Percentiles rank a stretch among this genome's conserved stretches.
Conservation (phyloP, 2,797 vertebrate genomes). For the Mus spretus region DNA sequence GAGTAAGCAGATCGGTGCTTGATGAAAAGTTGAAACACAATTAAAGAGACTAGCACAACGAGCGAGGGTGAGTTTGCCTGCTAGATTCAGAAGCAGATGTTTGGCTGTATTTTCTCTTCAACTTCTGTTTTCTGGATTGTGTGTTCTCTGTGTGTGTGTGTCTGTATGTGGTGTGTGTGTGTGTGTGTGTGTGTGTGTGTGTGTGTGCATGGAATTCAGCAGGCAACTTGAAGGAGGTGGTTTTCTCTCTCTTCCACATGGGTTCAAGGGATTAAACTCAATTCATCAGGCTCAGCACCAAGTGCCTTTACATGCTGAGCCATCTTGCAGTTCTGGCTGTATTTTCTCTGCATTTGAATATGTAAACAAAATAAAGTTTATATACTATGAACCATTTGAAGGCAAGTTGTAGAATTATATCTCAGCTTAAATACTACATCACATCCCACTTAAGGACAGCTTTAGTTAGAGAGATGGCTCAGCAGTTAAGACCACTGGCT, state of each 20-base stretch:
- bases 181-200: background rate
- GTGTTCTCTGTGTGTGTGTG: background rate
- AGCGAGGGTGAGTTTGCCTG: background rate
- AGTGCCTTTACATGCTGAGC: background rate
- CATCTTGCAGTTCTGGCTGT: background rate
- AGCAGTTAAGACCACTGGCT: background rate
- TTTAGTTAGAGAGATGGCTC: background rate
- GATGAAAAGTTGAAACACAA: constrained; percentile 15
- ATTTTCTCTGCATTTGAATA: background rate
- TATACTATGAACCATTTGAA: background rate
- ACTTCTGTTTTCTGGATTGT: background rate
- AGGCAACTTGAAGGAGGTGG: background rate
- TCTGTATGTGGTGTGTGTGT: background rate
- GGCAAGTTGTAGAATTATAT: background rate
- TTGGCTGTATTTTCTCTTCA: background rate
- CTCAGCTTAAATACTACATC: constrained; percentile 5
- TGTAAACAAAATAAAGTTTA: background rate
- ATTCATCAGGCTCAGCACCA: background rate
- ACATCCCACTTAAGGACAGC: background rate
- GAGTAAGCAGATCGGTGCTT: constrained; percentile 25
- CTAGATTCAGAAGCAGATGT: background rate
- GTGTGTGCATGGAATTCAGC: background rate
- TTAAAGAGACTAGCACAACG: background rate
- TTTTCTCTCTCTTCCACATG: background rate
- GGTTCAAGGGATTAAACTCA: background rate